Percentiles rank a stretch among this genome's conserved stretches.
Conservation (phyloP, 2,888 invertebrate genomes). For the Tanytarsus gracilentus region DNA sequence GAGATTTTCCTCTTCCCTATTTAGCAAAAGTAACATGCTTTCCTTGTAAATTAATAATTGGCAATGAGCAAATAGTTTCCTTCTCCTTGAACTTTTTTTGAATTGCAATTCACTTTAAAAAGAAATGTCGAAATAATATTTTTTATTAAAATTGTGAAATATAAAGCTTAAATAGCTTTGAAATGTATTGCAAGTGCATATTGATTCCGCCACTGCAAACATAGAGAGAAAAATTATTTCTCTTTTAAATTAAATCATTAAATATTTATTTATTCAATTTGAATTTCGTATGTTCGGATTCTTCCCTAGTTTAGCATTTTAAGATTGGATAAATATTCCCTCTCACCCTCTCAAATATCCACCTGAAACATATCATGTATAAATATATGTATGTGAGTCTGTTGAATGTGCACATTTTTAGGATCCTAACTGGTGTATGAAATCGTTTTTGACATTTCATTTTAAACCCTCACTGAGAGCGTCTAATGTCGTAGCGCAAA, state of each 20-base stretch:
- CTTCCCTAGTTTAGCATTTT: constrained; percentile 1
- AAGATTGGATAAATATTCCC: constrained; percentile 22
- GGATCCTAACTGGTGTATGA: neutral
- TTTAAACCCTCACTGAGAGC: neutral
- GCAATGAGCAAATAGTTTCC: constrained; percentile 15
- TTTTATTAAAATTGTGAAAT: no score
- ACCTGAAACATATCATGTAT: neutral
- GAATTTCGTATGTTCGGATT: constrained; percentile 18
- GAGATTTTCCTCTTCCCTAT: constrained; percentile 9
- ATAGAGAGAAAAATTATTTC: constrained; percentile 19
- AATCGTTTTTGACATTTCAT: neutral
- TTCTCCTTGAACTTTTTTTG: neutral
- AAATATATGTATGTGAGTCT: neutral
- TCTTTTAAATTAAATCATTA: constrained; percentile 28
- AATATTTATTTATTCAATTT: constrained; percentile 28
- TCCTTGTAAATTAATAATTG: constrained; percentile 23
- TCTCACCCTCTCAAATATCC: neutral
- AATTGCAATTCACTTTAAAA: neutral
- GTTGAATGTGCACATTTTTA: constrained; percentile 9
- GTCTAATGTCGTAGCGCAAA: neutral
- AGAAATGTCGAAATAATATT: no score
- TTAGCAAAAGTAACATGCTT: neutral
- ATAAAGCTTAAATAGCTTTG: neutral
- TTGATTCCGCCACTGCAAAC: neutral
- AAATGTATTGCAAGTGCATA: neutral